Base-by-base conservation (phyloP, 2,113 vertebrate genomes). In the Corythornis madagascariensis region DNA sequence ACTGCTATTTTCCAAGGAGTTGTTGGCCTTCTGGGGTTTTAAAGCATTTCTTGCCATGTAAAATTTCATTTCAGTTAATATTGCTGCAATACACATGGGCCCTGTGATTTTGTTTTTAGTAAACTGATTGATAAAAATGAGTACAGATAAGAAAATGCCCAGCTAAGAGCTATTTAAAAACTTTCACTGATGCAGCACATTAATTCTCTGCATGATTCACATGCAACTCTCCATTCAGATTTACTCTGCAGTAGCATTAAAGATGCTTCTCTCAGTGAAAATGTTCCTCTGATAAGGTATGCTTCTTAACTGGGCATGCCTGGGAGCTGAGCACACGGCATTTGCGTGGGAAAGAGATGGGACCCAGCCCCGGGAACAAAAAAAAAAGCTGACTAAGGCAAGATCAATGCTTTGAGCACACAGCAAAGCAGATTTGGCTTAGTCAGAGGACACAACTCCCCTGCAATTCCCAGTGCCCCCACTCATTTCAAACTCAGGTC, bases 311-410 rank as follows among this genome's bases (percentile, higher is more conserved):
- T 29, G 25, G 47, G 47, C 82, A 80, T 53, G 84, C 74, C 83
- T 57, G 55, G 55, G 71, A 91, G 55, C 91, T 73, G 55, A 92
- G 71, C 50, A 66, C 53, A 75, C 61, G 84, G 69, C n/a, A 20
- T 40, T 22, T 33, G 57, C 1, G 1, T 87, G 89, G 87, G 66
- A 84, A 91, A 92, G 55, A 56, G 78, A 83, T 35, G 42, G 64
- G 75, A 91, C 59, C 50, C 75, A 92, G 85, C 71, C 75, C 55
- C 55, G 50, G 47, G 50, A 93, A 91, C 0, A 73, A 65, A 87
- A 73, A 66, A 87, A 93, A 93, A 85, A 59, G 87, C 91, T 89
- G 88, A 95, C 56, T 81, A 84, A 87, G 73, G 64, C 38, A 72
- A 73, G 50, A 87, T 45, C 63, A 82, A 66, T 0, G 0, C 47